Percentiles rank a stretch among this genome's conserved stretches.
Evolutionary conservation across 1,140 invertebrate species (phyloP).

Genomic region (Zaprionus capensis): DNA sequence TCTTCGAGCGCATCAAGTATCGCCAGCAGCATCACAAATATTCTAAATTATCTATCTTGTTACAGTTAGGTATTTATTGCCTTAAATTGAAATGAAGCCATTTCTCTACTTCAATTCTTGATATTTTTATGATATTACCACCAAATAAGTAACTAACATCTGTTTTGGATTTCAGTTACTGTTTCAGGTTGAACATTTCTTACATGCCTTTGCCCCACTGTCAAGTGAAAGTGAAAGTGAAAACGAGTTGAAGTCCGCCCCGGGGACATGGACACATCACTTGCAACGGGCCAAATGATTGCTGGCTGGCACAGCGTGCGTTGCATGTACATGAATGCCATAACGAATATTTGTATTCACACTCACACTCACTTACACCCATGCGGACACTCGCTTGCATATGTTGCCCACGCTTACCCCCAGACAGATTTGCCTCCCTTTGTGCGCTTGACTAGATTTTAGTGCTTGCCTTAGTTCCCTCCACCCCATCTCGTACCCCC

Average conservation of each 20-base stretch:
- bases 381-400: conserved; percentile 18
- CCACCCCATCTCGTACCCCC: neutral
- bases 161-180: too few relatives aligned
- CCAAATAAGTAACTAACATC: too few relatives aligned
- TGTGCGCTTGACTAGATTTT: conserved; percentile 24
- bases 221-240: conserved; percentile 25
- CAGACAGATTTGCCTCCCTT: neutral
- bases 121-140: too few relatives aligned
- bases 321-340: conserved; percentile 48
- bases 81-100: too few relatives aligned
- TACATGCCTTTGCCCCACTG: conserved; percentile 5
- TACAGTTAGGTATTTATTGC: too few relatives aligned
- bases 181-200: neutral
- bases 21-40: too few relatives aligned
- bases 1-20: too few relatives aligned
- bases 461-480: neutral
- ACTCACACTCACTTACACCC: neutral
- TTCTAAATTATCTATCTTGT: too few relatives aligned
- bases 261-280: conserved; percentile 20
- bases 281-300: conserved; percentile 42
- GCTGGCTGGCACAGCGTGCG: conserved; percentile 47
- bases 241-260: conserved; percentile 27
- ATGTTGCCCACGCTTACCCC: conserved; percentile 5
- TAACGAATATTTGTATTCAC: neutral
- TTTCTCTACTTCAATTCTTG: too few relatives aligned